phyloP scores from a whole-genome alignment of 2,113 vertebrate genomes.

The Megaleporinus macrocephalus region DNA sequence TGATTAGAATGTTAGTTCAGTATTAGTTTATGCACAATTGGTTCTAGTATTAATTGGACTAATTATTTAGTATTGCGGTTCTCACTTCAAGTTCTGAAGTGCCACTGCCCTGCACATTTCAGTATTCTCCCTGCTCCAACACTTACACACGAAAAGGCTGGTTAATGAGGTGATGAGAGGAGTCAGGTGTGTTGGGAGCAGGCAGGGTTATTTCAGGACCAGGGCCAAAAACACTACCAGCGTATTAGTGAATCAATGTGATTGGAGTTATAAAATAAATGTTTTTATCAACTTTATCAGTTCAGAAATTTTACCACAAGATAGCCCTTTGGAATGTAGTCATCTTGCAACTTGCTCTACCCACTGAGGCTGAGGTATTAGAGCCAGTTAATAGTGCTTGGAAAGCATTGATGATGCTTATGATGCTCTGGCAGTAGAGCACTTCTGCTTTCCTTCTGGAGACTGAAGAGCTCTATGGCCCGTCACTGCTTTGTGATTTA shows the following conservation, averaged over 20 bases:
- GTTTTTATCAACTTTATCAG: background rate
- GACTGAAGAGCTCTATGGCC: background rate
- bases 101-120: too few species aligned
- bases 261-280: background rate
- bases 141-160: background rate
- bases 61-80: too few species aligned
- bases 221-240: background rate
- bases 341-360: background rate
- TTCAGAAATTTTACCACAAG: background rate
- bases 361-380: background rate
- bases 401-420: background rate
- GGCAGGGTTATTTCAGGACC: background rate
- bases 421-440: background rate
- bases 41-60: too few species aligned
- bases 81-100: too few species aligned
- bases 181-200: background rate
- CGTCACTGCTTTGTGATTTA: background rate
- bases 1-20: background rate
- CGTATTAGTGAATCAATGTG: background rate
- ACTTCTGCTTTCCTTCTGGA: background rate
- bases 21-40: too few species aligned
- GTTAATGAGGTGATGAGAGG: background rate
- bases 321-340: background rate
- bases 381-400: background rate
- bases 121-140: background rate